Evolutionary conservation across 2,113 vertebrate genomes (phyloP), one percentile per base, ranked within the genome.

Genomic region (Tapirus terrestris): DNA sequence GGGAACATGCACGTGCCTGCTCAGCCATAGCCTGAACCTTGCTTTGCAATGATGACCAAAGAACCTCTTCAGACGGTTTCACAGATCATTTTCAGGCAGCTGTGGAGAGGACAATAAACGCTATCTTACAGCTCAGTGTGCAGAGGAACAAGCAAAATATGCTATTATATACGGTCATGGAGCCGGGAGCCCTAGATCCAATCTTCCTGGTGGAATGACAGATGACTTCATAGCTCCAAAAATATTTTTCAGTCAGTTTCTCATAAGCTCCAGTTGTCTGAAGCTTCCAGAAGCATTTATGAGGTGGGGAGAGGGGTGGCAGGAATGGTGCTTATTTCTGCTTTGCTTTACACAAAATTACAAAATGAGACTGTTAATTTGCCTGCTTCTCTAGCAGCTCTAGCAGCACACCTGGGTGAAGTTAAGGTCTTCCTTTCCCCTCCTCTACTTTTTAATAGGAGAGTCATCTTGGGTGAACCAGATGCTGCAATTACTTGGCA

Each of bases 181-280:
- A 84, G 20, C 63, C 45, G 10, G 67, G 39, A 96, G 45, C 33
- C 56, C 77, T 1, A 56, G 51, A 51, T 70, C 83, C 60, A 53
- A 0, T 6, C 29, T 45, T 58, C 56, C 67, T 29, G 25, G 67
- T 29, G 58, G 29, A 36, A 13, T n/a, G 85, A 75, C 58, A 48
- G 89, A 81, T 73, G 91, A 88, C 89, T 81, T 93, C 58, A 84
- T 16, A 94, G 81, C 45, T 96, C 75, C 76, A 29, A 75, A 27
- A 13, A 72, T 0, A 7, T 29, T 51, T 51, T 65, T 43, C 73
- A 13, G 72, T 70, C 91, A 48, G 84, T 27, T 83, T 84, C 21
- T 77, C 93, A 8, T 56, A 93, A 65, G 56, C 1, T 0, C 79
- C 33, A 80, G 36, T 60, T 79, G 56, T 25, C 84, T 56, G 39